A percentile compares a stretch with the other conserved stretches of the same genome.
Conservation (phyloP, 2,888 invertebrate species). For the Platerodrilus igneus region DNA sequence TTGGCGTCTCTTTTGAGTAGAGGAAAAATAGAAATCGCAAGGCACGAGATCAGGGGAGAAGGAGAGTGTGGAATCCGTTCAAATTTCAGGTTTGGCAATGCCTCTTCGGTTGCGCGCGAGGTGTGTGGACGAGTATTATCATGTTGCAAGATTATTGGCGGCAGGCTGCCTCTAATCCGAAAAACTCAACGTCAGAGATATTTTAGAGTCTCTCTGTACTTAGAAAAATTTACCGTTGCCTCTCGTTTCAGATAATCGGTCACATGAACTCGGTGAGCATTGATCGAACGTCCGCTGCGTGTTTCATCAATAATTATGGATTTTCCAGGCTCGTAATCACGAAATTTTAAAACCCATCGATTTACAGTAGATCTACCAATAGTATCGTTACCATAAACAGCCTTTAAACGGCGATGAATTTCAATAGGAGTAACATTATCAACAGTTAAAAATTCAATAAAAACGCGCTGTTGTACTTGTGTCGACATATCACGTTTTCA, state of each 20-base stretch:
- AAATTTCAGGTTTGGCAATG: neutral
- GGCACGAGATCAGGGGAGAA: conserved; percentile 3
- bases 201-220: conserved; percentile 3
- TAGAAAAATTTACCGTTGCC: conserved; percentile 2
- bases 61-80: conserved; percentile 3
- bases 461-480: too few relatives aligned
- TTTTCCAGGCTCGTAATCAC: too few relatives aligned
- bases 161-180: conserved; percentile 1
- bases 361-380: too few relatives aligned
- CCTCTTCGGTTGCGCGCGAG: neutral
- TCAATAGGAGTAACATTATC: too few relatives aligned
- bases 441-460: too few relatives aligned
- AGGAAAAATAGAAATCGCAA: conserved; percentile 9
- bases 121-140: conserved; percentile 5
- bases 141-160: conserved; percentile 6
- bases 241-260: conserved; percentile 1
- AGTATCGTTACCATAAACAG: too few relatives aligned
- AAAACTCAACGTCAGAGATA: too few relatives aligned
- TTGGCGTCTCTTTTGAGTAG: conserved; percentile 11
- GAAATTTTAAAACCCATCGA: too few relatives aligned
- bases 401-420: too few relatives aligned
- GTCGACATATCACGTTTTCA: too few relatives aligned
- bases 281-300: too few relatives aligned
- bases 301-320: too few relatives aligned
- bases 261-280: conserved; percentile 1